Percentiles rank a stretch among this genome's conserved stretches.
phyloP scores from a whole-genome alignment of 2,888 invertebrate genomes.

The Amphipoea oculea region DNA sequence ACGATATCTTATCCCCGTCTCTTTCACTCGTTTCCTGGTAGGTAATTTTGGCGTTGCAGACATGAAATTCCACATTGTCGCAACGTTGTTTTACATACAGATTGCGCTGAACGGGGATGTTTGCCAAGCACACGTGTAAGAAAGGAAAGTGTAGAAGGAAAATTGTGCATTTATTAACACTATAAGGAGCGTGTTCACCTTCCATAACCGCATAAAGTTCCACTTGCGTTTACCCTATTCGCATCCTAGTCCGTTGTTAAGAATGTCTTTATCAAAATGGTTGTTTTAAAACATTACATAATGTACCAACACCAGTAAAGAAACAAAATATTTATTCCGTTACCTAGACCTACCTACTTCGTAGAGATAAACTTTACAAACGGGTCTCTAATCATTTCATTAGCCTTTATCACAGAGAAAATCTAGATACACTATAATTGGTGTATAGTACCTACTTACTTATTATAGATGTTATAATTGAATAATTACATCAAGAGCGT shows the following conservation, averaged over 20 bases:
- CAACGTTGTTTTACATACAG: conserved; percentile 37
- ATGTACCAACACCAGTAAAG: too few species aligned
- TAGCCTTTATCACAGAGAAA: neutral
- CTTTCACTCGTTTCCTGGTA: conserved; percentile 2
- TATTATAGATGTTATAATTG: conserved; percentile 5
- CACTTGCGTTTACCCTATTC: neutral
- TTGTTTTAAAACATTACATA: neutral
- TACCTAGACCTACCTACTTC: neutral
- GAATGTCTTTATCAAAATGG: neutral
- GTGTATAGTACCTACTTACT: neutral
- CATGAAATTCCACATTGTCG: conserved; percentile 34
- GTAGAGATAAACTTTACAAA: neutral
- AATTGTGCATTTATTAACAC: conserved; percentile 34
- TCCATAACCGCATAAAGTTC: neutral
- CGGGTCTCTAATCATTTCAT: neutral
- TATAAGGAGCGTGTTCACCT: conserved; percentile 15
- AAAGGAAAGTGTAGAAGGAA: conserved; percentile 40
- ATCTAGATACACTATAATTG: neutral
- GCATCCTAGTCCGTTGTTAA: too few species aligned
- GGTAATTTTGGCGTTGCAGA: conserved; percentile 30
- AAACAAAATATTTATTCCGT: neutral
- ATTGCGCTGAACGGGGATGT: conserved; percentile 18
- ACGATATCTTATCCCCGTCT: neutral
- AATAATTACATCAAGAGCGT: conserved; percentile 19
- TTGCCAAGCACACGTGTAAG: conserved; percentile 42